These are phyloP conservation scores for Heliconius ismenius DNA, from an alignment of 2,888 invertebrate genomes.

Conservation along the genomic window DNA sequence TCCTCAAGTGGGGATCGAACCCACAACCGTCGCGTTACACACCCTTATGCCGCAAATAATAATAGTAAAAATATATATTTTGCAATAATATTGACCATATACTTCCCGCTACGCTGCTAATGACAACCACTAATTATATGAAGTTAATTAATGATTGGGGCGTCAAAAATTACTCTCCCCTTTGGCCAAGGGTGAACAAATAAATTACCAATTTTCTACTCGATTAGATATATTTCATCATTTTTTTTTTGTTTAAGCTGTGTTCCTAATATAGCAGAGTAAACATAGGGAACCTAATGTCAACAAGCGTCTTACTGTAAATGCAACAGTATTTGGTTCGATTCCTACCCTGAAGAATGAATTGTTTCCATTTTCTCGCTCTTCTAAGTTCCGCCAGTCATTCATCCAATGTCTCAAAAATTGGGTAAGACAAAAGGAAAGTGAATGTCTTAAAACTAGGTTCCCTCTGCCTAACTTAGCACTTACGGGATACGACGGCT, in stretches of 20 bases:
- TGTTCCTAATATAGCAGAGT: background rate
- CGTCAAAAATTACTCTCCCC: background rate
- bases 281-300: no score
- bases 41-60: no score
- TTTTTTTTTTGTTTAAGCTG: no score
- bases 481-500: background rate
- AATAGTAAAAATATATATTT: background rate
- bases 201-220: background rate
- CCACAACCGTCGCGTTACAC: no score
- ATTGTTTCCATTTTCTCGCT: background rate
- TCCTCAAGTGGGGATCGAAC: no score
- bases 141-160: constrained; percentile 14
- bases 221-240: background rate
- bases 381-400: background rate
- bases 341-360: background rate
- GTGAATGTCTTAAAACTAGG: background rate
- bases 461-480: background rate
- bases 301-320: background rate
- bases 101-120: constrained; percentile 26
- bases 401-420: background rate
- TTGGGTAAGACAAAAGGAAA: background rate
- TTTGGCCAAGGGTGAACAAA: background rate
- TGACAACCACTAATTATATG: constrained; percentile 33
- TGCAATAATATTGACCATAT: background rate
- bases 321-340: background rate